A percentile compares a stretch with the other conserved stretches of the same genome.
phyloP scores from a whole-genome alignment of 2,797 vertebrate genomes.

The Zalophus californianus region DNA sequence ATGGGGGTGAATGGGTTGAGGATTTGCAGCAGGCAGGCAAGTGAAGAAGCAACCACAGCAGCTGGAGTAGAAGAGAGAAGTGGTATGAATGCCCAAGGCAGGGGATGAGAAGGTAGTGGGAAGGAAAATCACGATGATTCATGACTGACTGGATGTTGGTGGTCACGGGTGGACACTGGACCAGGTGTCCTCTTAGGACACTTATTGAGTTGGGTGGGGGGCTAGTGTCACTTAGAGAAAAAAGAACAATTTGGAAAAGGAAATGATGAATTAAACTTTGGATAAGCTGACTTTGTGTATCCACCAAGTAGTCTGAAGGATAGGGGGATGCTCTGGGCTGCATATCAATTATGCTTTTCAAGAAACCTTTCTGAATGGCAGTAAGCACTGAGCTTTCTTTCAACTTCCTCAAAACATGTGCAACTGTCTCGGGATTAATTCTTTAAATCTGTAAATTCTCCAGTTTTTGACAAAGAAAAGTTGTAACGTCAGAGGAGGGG shows the following conservation, averaged over 20 bases:
- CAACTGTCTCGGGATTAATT: not conserved
- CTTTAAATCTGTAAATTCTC: not conserved
- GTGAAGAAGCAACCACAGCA: not conserved
- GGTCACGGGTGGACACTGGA: not conserved
- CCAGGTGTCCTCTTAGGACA: not conserved
- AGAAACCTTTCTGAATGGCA: not conserved
- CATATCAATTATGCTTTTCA: not conserved
- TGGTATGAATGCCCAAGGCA: not conserved
- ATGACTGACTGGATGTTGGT: not conserved
- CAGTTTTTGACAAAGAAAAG: not conserved
- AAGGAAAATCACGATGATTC: not conserved
- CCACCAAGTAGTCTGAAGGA: not conserved
- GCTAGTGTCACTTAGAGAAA: not conserved
- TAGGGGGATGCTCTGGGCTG: not conserved
- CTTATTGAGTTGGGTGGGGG: not conserved
- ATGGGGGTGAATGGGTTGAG: not conserved
- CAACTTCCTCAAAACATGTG: not conserved
- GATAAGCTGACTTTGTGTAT: not conserved
- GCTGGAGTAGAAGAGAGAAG: not conserved
- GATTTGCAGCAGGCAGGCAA: not conserved
- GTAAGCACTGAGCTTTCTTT: not conserved
- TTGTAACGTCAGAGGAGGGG: not conserved
- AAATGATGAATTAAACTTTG: not conserved
- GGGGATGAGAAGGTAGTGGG: not conserved
- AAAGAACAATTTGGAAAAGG: not conserved